Evolutionary conservation across 2,888 invertebrate genomes (phyloP).

Genomic region (Oscheius sp.): DNA sequence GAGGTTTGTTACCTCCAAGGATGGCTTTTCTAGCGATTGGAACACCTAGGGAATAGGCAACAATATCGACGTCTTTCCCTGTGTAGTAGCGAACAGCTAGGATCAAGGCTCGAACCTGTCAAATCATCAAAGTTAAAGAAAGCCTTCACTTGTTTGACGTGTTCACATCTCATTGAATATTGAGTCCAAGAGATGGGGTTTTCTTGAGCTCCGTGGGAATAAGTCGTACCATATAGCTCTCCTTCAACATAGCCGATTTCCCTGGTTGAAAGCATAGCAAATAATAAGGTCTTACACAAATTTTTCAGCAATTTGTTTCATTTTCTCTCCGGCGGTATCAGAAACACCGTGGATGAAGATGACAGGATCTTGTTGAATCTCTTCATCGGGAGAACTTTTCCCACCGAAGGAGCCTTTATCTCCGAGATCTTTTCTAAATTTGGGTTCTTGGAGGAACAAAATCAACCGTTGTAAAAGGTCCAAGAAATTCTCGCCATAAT

Average conservation of each 20-base stretch:
- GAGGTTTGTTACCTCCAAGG: slow-evolving; percentile 54
- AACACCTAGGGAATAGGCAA: slow-evolving; percentile 69
- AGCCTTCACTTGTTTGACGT: slow-evolving; percentile 65
- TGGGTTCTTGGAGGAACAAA: neutral
- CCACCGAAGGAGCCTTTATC: slow-evolving; percentile 46
- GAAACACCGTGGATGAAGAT: slow-evolving; percentile 69
- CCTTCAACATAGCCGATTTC: slow-evolving; percentile 56
- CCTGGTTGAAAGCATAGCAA: slow-evolving; percentile 22
- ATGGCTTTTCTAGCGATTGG: slow-evolving; percentile 67
- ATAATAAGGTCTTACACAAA: slow-evolving; percentile 40
- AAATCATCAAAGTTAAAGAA: neutral
- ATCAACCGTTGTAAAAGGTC: slow-evolving; percentile 40
- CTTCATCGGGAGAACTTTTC: slow-evolving; percentile 20
- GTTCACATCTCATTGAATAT: slow-evolving; percentile 68
- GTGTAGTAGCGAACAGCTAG: slow-evolving; percentile 69
- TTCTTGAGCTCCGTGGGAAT: slow-evolving; percentile 67
- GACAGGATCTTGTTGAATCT: slow-evolving; percentile 55
- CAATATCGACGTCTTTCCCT: slow-evolving; percentile 64
- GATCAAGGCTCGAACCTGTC: slow-evolving; percentile 65
- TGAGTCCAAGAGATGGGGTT: slow-evolving; percentile 65
- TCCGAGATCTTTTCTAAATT: slow-evolving; percentile 40
- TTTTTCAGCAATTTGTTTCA: slow-evolving; percentile 51
- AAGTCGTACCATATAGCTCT: slow-evolving; percentile 67
- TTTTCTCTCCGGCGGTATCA: slow-evolving; percentile 65
- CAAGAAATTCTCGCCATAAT: slow-evolving; percentile 39